Evolutionary conservation across 2,797 vertebrate genomes (phyloP).

Genomic region (Gastrophryne carolinensis): DNA sequence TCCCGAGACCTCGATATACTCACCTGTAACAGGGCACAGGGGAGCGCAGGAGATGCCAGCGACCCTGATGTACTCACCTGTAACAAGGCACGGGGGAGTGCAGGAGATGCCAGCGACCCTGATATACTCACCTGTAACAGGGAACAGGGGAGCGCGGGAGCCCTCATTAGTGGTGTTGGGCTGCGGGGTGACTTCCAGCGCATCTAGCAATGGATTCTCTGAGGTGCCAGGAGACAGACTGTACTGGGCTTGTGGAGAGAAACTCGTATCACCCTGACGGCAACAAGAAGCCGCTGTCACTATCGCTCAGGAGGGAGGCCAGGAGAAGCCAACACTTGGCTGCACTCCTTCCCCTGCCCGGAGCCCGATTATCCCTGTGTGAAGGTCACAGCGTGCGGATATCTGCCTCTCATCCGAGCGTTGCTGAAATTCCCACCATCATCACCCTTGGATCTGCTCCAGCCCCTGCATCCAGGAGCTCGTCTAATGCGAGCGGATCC

Average conservation of each 20-base stretch:
- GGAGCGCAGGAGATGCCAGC: not conserved
- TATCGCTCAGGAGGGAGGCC: not conserved
- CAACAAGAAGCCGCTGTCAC: not conserved
- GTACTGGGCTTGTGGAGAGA: no score
- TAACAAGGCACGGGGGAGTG: constrained; percentile 30
- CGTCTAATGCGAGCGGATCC: no score
- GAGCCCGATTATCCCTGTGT: not conserved
- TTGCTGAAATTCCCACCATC: no score
- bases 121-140: constrained; percentile 26
- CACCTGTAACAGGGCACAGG: constrained; percentile 31
- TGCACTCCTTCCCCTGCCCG: not conserved
- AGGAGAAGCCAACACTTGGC: not conserved
- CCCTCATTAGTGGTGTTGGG: constrained; percentile 11
- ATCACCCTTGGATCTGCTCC: no score
- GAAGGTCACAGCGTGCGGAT: not conserved
- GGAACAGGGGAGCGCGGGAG: constrained; percentile 14
- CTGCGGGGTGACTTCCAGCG: not conserved
- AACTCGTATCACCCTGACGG: not conserved
- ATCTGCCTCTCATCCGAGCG: not conserved
- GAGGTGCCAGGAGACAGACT: no score
- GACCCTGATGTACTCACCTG: constrained; percentile 4
- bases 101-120: not conserved
- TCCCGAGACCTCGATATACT: not conserved
- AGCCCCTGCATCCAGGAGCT: no score
- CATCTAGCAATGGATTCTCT: not conserved